Evolutionary conservation across 1,140 invertebrate species (phyloP), one percentile per base, ranked within the genome.

Genomic region (Penaeus japonicus): DNA sequence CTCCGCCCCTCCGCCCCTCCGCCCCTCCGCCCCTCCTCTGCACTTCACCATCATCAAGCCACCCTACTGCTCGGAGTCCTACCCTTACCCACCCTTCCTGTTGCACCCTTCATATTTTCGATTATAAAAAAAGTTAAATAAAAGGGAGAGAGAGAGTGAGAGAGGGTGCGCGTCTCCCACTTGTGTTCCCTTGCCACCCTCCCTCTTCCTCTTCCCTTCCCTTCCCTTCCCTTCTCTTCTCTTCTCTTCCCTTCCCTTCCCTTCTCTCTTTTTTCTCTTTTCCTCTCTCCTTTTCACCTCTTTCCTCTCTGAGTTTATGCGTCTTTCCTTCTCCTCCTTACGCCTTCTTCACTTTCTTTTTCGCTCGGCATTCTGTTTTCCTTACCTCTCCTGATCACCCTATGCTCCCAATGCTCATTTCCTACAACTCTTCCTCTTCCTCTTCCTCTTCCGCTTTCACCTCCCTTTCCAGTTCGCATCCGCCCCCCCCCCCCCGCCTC

Each of bases 51-150:
- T 55, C 80, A 32, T 57, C 32, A 47, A 22, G n/a, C 57, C 57
- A 32, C 32, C 65, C 47, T 75, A 47, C 82, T n/a, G 39, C 30
- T 30, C 83, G 32, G 39, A n/a, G 27, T 35, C 35, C 27, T 62
- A 32, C 70, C 32, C 70, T 57, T 73, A 65, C 84, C 30, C 85
- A 30, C 83, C 57, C 77, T 75, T 78, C 78, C 78, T 87, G 78
- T 62, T 30, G 30, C 65, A 53, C 62, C 79, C 85, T 82, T 81
- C 79, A 81, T 87, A 80, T 87, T 81, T 87, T 59, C 84, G 55
- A 78, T 85, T 85, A 85, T 78, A 47, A 47, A 47, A 47, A 78
- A 85, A 85, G 75, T 78, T 85, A 78, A 78, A 85, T 78, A 59
- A 85, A 79, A 79, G 54, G 22, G 84, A 78, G 35, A 30, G 70